Evolutionary conservation across 2,888 invertebrate genomes (phyloP).

Genomic region (Corythucha ciliata): DNA sequence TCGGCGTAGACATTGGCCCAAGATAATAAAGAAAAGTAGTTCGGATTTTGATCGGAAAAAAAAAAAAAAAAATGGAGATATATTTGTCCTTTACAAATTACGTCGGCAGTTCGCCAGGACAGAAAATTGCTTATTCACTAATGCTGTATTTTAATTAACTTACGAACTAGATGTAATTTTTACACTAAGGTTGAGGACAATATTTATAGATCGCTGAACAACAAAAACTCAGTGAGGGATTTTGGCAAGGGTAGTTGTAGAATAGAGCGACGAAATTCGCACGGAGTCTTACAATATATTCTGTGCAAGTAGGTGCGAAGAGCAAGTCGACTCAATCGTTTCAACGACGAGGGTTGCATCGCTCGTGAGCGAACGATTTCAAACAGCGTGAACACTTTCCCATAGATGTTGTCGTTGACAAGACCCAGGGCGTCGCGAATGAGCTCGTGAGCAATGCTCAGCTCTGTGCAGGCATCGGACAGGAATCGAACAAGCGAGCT

Average conservation of each 20-base stretch:
- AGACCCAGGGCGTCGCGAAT: neutral
- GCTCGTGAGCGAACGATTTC: conserved; percentile 9
- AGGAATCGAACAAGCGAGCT: conserved; percentile 6
- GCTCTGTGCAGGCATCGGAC: conserved; percentile 12
- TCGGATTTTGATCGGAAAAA: no score
- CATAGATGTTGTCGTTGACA: neutral
- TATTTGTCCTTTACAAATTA: no score
- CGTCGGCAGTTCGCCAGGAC: no score
- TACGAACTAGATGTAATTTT: no score
- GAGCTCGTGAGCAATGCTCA: neutral
- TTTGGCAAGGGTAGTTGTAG: neutral
- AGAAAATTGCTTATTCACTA: no score
- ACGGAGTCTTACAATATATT: neutral
- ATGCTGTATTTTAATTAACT: no score
- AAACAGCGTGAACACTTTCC: conserved; percentile 1
- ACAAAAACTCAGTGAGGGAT: neutral
- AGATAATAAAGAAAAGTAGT: no score
- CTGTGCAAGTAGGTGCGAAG: conserved; percentile 2
- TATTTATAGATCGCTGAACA: conserved; percentile 1
- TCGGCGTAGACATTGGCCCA: no score
- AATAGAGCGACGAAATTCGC: neutral
- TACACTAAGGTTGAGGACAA: neutral
- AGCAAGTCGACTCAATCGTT: conserved; percentile 5
- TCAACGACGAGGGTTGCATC: conserved; percentile 7
- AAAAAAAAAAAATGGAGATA: no score